phyloP scores from a whole-genome alignment of 2,113 vertebrate genomes.

The Cygnus buccinator region DNA sequence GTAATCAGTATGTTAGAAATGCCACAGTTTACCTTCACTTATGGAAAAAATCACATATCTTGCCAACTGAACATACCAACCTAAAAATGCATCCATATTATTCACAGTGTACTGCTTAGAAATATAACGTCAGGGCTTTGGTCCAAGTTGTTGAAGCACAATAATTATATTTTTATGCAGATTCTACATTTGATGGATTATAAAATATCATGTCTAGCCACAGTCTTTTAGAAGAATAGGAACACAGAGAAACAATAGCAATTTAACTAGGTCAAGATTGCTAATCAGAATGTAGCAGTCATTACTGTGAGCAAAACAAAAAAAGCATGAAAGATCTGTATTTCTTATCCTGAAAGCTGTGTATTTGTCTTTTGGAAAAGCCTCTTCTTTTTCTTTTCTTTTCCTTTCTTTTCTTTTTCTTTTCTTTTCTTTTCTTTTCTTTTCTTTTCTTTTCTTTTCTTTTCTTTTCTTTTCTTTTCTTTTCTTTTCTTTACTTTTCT shows the following conservation, averaged over 20 bases:
- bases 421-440: not conserved
- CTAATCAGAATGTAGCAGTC: constrained; percentile 64
- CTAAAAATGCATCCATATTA: constrained; percentile 55
- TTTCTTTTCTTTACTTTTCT: too few relatives aligned
- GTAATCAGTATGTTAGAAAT: constrained; percentile 52
- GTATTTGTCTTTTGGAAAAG: constrained; percentile 26
- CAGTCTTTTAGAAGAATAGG: constrained; percentile 64
- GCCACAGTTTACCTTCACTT: constrained; percentile 53
- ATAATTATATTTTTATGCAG: constrained; percentile 68
- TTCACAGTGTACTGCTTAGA: constrained; percentile 50
- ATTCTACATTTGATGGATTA: constrained; percentile 72
- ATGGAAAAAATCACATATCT: constrained; percentile 56
- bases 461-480: too few relatives aligned
- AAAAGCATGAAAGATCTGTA: constrained; percentile 36
- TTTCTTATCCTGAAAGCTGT: constrained; percentile 7
- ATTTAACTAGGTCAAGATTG: constrained; percentile 72
- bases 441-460: not conserved
- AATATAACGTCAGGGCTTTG: constrained; percentile 57
- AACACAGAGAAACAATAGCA: constrained; percentile 66
- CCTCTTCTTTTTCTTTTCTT: not conserved
- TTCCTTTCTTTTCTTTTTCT: too few relatives aligned
- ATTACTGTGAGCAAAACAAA: constrained; percentile 66
- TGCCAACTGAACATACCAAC: constrained; percentile 67
- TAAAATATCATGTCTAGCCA: constrained; percentile 74
- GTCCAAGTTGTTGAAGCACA: constrained; percentile 70